Conservation (phyloP, 2,888 invertebrate species). For the Tupiocoris notatus region DNA sequence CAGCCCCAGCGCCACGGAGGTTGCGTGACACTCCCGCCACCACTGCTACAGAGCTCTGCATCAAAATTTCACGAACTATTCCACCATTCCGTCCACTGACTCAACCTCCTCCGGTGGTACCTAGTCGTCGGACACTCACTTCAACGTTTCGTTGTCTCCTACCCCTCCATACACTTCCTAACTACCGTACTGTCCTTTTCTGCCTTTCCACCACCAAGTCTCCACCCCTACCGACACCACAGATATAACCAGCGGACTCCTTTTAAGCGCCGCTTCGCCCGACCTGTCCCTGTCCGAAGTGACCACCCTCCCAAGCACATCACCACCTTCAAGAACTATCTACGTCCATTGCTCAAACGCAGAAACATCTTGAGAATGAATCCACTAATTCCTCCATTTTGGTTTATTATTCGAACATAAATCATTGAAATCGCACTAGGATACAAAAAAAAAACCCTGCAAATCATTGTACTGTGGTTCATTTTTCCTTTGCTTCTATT, state of each 20-base stretch:
- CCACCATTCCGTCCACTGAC: slow-evolving; percentile 1
- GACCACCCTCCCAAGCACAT: no score
- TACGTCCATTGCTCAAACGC: no score
- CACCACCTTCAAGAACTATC: no score
- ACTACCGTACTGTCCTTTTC: slow-evolving; percentile 11
- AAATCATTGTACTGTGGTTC: no score
- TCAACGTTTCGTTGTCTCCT: slow-evolving; percentile 34
- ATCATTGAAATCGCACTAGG: no score
- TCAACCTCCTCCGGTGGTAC: slow-evolving; percentile 12
- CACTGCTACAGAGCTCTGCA: slow-evolving; percentile 38
- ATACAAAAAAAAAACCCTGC: no score
- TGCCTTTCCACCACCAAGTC: slow-evolving; percentile 10
- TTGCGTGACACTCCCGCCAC: slow-evolving; percentile 29
- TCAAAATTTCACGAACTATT: slow-evolving; percentile 37
- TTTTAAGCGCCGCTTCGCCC: slow-evolving; percentile 27
- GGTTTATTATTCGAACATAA: no score
- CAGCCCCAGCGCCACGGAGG: slow-evolving; percentile 8
- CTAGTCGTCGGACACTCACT: slow-evolving; percentile 25
- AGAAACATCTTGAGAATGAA: no score
- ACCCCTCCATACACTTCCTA: slow-evolving; percentile 16
- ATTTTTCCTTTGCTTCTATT: no score
- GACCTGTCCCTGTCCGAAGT: neutral
- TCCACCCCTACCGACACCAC: slow-evolving; percentile 36
- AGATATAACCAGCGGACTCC: slow-evolving; percentile 22
- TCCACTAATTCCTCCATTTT: no score